phyloP scores from a whole-genome alignment of 2,888 invertebrate genomes.

The Dione juno region DNA sequence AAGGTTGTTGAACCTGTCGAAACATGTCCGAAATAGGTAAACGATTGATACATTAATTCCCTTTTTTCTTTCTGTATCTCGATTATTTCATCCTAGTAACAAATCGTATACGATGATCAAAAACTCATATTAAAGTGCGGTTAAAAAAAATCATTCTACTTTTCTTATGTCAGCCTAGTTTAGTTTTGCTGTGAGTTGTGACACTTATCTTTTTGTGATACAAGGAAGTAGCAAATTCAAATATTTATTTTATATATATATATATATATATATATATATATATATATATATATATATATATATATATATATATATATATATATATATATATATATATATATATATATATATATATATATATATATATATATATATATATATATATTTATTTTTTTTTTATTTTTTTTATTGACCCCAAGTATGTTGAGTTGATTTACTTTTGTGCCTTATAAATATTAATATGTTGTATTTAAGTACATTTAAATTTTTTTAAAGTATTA shows the following conservation, averaged over 20 bases:
- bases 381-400: too few species aligned
- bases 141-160: background rate
- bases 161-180: too few species aligned
- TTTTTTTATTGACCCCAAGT: background rate
- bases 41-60: background rate
- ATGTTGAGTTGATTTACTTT: too few species aligned
- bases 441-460: too few species aligned
- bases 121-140: too few species aligned
- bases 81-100: too few species aligned
- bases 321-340: too few species aligned
- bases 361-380: background rate
- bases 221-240: background rate
- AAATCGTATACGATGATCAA: too few species aligned
- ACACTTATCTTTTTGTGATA: background rate
- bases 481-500: too few species aligned
- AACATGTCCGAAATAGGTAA: constrained; percentile 55
- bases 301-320: background rate
- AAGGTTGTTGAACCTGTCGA: constrained; percentile 69
- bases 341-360: background rate
- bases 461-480: too few species aligned
- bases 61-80: too few species aligned
- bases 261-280: background rate
- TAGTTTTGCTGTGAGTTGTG: background rate
- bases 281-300: too few species aligned
- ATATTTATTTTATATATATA: background rate